A percentile compares a stretch with the other conserved stretches of the same genome.
phyloP scores from a whole-genome alignment of 2,888 invertebrate species.

The Cartodere bifasciata region DNA sequence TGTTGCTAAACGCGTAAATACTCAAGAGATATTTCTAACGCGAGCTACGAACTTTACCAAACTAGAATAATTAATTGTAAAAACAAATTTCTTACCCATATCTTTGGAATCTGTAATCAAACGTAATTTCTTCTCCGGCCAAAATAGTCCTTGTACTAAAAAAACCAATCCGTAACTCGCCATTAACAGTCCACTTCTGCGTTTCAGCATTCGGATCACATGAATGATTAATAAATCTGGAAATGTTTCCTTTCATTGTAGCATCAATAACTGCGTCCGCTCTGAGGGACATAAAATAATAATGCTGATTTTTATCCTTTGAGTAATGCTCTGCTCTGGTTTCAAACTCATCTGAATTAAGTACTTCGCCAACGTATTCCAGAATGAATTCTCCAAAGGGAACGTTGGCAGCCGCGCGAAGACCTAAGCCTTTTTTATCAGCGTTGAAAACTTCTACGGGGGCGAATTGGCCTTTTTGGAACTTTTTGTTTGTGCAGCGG shows the following conservation, averaged over 20 bases:
- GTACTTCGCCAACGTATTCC: conserved; percentile 97
- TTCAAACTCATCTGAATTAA: conserved; percentile 82
- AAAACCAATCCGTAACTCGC: conserved; percentile 90
- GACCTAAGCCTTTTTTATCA: conserved; percentile 90
- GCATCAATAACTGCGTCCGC: conserved; percentile 94
- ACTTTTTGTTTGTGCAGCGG: conserved; percentile 87
- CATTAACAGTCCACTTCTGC: conserved; percentile 93
- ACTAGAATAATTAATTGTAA: conserved; percentile 5
- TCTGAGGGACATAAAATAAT: conserved; percentile 95
- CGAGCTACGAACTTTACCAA: neutral
- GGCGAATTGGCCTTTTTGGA: conserved; percentile 78
- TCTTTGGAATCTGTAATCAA: conserved; percentile 96
- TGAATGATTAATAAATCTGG: conserved; percentile 96
- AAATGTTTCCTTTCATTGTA: conserved; percentile 88
- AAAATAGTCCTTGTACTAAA: conserved; percentile 76
- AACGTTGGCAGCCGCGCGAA: conserved; percentile 64
- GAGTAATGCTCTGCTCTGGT: conserved; percentile 80
- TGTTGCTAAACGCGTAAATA: neutral
- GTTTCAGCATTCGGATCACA: conserved; percentile 98
- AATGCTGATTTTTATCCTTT: conserved; percentile 79
- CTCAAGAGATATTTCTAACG: neutral
- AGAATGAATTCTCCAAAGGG: conserved; percentile 83
- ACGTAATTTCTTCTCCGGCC: conserved; percentile 91
- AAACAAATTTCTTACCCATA: conserved; percentile 58
- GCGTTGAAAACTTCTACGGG: conserved; percentile 80